Base-by-base conservation (phyloP, 2,888 invertebrate genomes). In the Phengaris alcon region DNA sequence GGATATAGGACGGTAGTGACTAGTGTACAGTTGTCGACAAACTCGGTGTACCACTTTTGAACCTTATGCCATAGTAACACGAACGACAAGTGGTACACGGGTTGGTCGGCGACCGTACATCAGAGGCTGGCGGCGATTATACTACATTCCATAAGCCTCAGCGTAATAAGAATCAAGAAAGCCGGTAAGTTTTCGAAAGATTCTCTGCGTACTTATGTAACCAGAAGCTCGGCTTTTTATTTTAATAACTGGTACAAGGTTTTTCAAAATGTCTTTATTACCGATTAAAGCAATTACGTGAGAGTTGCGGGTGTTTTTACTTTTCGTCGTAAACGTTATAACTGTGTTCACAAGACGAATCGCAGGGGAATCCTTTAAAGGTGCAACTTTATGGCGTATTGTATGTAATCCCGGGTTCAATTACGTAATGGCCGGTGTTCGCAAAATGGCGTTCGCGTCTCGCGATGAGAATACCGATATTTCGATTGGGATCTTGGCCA, bases 401-500 rank as follows among this genome's bases (percentile, higher is more conserved):
- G 52, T 72, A 54, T 54, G 54, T 54, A 72, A 72, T 72, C 69
- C 64, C 64, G 64, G 13, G 35, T 35, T 64, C 35, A 64, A 64
- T 64, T 2, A 64, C 44, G 44, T 44, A 64, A 44, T 69, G 72
- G 8, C 54, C 22, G 35, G 70, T 70, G 52, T 72, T 72, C 72
- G 52, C 52, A 54, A 72, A 72, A 72, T 72, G 72, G 72, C 72
- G 54, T 35, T 22, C 72, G 72, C 52, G 72, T 35, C 13, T 22
- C 72, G 72, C 52, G 72, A 54, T 35, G 72, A 72, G 72, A 72
- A 72, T 72, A 72, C 13, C 72, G 72, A 72, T 72, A 54, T 35
- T 72, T 72, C 72, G 72, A 72, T 72, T 72, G 72, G 48, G 72
- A 72, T 72, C 72, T 72, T 35, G 72, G 59, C 48, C 57, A 72